phyloP scores from a whole-genome alignment of 1,140 invertebrate species.

The Megalopta genalis region DNA sequence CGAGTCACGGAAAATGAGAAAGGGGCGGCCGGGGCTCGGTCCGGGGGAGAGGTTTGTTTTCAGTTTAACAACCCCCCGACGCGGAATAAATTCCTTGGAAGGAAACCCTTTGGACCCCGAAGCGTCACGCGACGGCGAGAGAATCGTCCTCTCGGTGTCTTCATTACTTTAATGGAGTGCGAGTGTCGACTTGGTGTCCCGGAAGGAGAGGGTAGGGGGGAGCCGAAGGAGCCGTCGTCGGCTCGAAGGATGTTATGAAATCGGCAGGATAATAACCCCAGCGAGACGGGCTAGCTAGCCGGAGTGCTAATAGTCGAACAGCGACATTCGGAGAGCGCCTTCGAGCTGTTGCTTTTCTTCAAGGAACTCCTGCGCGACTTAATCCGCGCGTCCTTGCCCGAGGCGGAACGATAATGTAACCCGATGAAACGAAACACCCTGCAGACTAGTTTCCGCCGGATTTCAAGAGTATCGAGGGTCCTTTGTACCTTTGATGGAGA shows the following conservation, averaged over 20 bases:
- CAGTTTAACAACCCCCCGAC: constrained; percentile 73
- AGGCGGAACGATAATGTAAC: constrained; percentile 26
- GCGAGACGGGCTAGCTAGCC: constrained; percentile 7
- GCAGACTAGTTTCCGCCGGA: not conserved
- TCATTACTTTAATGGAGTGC: constrained; percentile 79
- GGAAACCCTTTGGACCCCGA: constrained; percentile 69
- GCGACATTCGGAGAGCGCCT: constrained; percentile 40
- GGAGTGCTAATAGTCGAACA: constrained; percentile 60
- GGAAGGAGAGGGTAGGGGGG: constrained; percentile 27
- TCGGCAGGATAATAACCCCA: constrained; percentile 66
- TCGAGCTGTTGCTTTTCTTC: constrained; percentile 46
- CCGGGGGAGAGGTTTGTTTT: constrained; percentile 68
- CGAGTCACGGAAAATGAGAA: constrained; percentile 63
- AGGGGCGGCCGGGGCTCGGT: constrained; percentile 40
- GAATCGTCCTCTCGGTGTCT: constrained; percentile 70
- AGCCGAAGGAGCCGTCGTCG: constrained; percentile 44
- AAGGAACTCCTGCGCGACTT: constrained; percentile 41
- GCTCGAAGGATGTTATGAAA: constrained; percentile 68
- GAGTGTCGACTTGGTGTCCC: constrained; percentile 63
- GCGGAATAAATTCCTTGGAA: constrained; percentile 76
- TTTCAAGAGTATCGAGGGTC: not conserved
- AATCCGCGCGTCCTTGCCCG: constrained; percentile 30
- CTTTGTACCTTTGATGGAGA: not conserved
- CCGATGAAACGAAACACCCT: constrained; percentile 32
- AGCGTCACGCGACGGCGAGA: constrained; percentile 51